A percentile compares a stretch with the other conserved stretches of the same genome.
phyloP scores from a whole-genome alignment of 2,113 vertebrate genomes.

The Haplochromis vanheusdeni region DNA sequence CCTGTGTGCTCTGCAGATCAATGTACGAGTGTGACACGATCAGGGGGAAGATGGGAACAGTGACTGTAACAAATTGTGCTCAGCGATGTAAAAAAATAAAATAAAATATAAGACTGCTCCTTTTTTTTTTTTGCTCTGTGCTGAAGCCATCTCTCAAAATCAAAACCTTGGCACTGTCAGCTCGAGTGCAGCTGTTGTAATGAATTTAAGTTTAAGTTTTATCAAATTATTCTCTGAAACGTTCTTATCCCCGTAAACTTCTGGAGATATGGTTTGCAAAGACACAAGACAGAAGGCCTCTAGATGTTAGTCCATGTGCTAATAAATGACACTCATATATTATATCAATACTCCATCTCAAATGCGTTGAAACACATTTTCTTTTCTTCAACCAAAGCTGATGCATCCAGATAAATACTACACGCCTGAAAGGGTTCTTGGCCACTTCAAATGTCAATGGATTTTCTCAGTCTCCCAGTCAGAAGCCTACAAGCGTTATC shows the following conservation, averaged over 20 bases:
- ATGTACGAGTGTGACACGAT: neutral
- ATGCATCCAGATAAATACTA: neutral
- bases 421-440: neutral
- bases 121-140: neutral
- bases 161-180: neutral
- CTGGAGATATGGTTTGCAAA: neutral
- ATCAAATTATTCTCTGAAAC: neutral
- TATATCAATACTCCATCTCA: neutral
- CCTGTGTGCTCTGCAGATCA: neutral
- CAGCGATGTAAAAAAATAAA: neutral
- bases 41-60: neutral
- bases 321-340: neutral
- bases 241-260: neutral
- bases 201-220: neutral
- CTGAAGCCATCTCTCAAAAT: constrained; percentile 1
- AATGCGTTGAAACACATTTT: neutral
- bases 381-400: neutral
- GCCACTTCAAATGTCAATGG: neutral
- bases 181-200: neutral
- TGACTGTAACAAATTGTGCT: neutral
- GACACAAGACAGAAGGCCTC: neutral
- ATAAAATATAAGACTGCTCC: neutral
- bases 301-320: neutral
- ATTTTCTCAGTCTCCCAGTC: neutral
- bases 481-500: neutral